Evolutionary conservation across 2,113 vertebrate species (phyloP), one percentile per base, ranked within the genome.

Genomic region (Mugil cephalus): DNA sequence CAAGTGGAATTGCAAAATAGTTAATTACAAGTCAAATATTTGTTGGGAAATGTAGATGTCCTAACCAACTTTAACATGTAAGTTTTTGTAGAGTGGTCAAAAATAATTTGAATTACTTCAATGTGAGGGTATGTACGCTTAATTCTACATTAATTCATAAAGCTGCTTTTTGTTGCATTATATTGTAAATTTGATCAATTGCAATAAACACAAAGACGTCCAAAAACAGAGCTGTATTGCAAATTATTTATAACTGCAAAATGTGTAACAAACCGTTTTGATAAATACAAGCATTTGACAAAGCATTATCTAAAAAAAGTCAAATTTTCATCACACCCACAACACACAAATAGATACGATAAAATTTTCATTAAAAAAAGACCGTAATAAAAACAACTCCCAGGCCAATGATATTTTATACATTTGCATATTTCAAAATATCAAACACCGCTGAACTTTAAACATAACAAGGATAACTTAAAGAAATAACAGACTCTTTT

Each of bases 251-350:
- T 93, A 87, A 74, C 74, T 90, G 88, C 87, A 92, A 94, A 94
- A 91, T 87, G 87, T 78, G 85, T 93, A 91, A 93, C 91, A 93
- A 92, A 94, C 86, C 43, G 60, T 83, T 90, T 79, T 78, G 87
- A 93, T 94, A 94, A 94, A 94, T 93, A 93, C 87, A 89, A 89
- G 90, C 90, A 91, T 93, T 90, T 88, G 73, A 92, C 89, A 92
- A 93, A 91, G 77, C 74, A 83, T 89, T 50, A 68, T 88, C 40
- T 83, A 89, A 74, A 87, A 65, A 87, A 88, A 65, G 62, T 66
- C 52, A 7, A 82, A 63, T 72, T 85, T 86, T 63, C 68, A 77
- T 84, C 48, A 87, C 68, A 77, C 60, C 68, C 69, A 87, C 59
- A 81, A 83, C 83, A 83, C 79, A 89, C 84, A 90, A 72, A 80